Conservation (phyloP, 2,797 vertebrate species). For the Okamejei kenojei region DNA sequence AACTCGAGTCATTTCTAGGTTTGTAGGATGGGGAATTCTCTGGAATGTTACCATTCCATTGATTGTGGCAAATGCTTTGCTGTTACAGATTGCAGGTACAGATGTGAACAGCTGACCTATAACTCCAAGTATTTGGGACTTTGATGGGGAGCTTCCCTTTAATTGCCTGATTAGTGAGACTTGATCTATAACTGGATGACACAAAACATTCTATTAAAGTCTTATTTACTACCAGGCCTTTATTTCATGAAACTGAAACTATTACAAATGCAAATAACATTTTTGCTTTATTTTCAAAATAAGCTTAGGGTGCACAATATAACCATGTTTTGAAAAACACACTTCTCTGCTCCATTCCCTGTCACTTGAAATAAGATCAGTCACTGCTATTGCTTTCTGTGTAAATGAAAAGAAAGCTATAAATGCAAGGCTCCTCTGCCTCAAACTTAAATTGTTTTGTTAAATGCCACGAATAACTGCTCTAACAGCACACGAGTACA, state of each 20-base stretch:
- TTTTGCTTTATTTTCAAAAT: slow-evolving; percentile 32
- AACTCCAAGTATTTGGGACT: not conserved
- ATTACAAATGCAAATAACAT: not conserved
- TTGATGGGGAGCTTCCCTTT: not conserved
- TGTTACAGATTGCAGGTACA: slow-evolving; percentile 5
- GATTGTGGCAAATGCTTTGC: not conserved
- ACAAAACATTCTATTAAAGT: not conserved
- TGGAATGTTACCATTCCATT: slow-evolving; percentile 4
- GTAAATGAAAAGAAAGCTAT: not conserved
- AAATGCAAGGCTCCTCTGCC: not conserved
- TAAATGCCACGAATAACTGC: not conserved
- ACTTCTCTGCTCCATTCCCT: not conserved
- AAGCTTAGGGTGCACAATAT: slow-evolving; percentile 36
- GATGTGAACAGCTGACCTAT: not conserved
- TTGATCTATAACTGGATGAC: not conserved
- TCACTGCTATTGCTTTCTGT: not conserved
- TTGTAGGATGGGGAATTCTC: not conserved
- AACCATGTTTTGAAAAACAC: not conserved
- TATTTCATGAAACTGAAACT: slow-evolving; percentile 8
- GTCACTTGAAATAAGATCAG: not conserved
- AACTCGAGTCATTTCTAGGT: not conserved
- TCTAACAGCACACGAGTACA: not conserved
- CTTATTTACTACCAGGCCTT: not conserved
- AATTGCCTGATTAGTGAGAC: not conserved
- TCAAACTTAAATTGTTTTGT: not conserved